Base-by-base conservation (phyloP, 2,797 vertebrate genomes). In the Setipinna tenuifilis region DNA sequence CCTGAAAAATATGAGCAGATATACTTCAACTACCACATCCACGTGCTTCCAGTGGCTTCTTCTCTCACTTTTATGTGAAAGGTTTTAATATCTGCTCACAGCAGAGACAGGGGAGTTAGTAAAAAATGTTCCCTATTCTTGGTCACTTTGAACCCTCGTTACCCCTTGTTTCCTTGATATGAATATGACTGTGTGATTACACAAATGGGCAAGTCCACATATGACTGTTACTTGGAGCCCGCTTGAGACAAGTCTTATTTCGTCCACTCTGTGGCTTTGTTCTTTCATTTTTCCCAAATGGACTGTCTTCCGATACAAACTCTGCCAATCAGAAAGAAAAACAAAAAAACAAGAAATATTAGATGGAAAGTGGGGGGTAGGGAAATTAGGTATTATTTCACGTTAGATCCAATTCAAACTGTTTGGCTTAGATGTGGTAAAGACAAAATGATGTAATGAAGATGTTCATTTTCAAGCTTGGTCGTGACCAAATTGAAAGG, bases 21-120 rank as follows among this genome's bases (percentile, higher is more conserved):
- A n/a, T 78, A 78, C 71, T 54, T 78, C 19, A 78, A 78, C 17
- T 71, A 58, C 7, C 50, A 83, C 81, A 82, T 82, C 81, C 81
- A 48, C 50, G 83, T 54, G 35, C 50, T 87, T 87, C 81, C 86
- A 87, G 83, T 31, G 23, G 71, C 78, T 83, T 54, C 59, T 59
- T 57, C 62, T 82, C 17, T 78, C 71, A 68, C 57, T 35, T 68
- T 57, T 35, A 35, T 6, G 54, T 35, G 75, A 78, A 21, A 10
- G 7, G 62, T 28, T 50, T 31, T 84, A n/a, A 7, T 75, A 44
- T 48, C 59, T 7, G 41, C 14, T 19, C n/a, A 25, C 71, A 59
- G 31, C 54, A 61, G 28, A 80, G n/a, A 16, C 65, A 58, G n/a
- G 21, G 50, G 11, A 59, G 71, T 44, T 6, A 0, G 31, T 75